Percentiles rank a stretch among this genome's conserved stretches.
phyloP scores from a whole-genome alignment of 2,797 vertebrate genomes.

The Intellagama lesueurii region DNA sequence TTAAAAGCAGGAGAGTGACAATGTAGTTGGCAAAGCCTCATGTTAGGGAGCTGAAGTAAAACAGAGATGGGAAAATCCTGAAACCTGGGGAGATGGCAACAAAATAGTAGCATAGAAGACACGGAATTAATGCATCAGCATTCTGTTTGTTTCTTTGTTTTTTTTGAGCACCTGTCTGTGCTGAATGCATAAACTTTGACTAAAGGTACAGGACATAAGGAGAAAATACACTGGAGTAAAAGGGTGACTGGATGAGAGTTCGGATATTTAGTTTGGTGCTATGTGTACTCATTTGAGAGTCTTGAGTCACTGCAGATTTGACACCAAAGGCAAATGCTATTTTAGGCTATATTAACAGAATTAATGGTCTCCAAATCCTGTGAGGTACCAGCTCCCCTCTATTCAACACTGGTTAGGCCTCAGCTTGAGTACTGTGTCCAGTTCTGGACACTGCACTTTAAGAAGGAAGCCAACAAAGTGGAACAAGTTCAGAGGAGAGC shows the following conservation, averaged over 20 bases:
- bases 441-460: no score
- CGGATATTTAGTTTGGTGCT: neutral
- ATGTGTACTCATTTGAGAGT: neutral
- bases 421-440: no score
- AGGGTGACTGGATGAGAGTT: neutral
- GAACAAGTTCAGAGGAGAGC: no score
- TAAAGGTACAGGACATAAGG: neutral
- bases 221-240: neutral
- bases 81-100: neutral
- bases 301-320: neutral
- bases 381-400: no score
- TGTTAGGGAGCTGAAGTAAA: neutral
- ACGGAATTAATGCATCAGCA: neutral
- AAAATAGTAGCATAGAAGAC: neutral
- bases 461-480: no score
- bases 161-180: neutral
- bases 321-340: neutral
- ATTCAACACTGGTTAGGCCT: no score
- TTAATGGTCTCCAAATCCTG: no score
- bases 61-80: neutral
- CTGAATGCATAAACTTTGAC: neutral
- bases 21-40: neutral
- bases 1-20: neutral
- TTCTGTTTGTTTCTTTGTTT: neutral
- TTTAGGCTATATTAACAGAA: no score